Percentiles rank a stretch among this genome's conserved stretches.
These are phyloP conservation scores for Microchrysa polita DNA, from an alignment of 2,888 invertebrate genomes.

Conservation along the genomic window DNA sequence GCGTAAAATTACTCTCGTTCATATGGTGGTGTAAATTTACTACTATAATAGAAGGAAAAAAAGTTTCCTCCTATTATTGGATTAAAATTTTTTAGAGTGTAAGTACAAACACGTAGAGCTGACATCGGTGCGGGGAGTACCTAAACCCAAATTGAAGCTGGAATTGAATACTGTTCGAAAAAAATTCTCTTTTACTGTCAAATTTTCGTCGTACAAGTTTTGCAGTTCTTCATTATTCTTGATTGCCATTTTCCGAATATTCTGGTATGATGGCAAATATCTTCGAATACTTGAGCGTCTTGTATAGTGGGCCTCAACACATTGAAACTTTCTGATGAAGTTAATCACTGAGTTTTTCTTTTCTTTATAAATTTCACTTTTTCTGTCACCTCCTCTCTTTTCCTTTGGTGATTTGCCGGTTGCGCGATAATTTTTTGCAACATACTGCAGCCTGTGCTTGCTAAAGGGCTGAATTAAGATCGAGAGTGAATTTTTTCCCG, in stretches of 20 bases:
- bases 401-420: neutral
- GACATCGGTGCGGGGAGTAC: neutral
- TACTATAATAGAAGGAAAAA: no score
- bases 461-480: no score
- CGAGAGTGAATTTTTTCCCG: no score
- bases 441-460: constrained; percentile 1
- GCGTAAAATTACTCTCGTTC: no score
- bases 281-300: neutral
- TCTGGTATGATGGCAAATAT: neutral
- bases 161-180: constrained; percentile 14
- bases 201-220: no score
- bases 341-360: neutral
- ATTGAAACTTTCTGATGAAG: neutral
- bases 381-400: neutral
- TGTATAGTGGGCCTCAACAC: neutral
- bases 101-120: neutral
- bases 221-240: neutral
- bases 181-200: neutral
- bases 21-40: no score
- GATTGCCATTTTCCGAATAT: neutral
- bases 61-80: no score
- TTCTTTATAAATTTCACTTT: neutral
- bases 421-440: neutral
- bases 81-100: no score
- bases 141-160: neutral